Base-by-base conservation (phyloP, 2,888 invertebrate genomes). In the Rapana venosa region DNA sequence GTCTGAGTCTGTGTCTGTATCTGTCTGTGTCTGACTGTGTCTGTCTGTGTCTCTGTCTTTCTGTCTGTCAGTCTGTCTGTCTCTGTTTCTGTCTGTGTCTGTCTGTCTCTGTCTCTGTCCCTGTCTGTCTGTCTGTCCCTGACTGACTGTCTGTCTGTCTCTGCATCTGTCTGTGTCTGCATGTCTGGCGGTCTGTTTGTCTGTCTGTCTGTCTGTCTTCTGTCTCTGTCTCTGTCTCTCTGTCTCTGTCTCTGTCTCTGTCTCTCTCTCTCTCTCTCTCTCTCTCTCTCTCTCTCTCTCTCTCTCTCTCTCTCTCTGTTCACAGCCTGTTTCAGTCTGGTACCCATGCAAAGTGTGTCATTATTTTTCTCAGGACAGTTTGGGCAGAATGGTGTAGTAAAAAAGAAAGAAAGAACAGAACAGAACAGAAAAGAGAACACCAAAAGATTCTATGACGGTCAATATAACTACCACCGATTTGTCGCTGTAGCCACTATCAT, bases 211-310 rank as follows among this genome's bases (percentile, higher is more conserved):
- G n/a, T 32, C 79, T 79, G 32, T 79, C 79, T 32, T 79, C 79
- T 79, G 35, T 79, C 79, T 79, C 79, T 35, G 35, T 79, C 79
- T 79, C 32, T 79, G 6, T 79, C 35, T 79, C 79, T 79, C 79
- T 79, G 35, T 79, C 35, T 35, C 79, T 79, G 35, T 79, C 79
- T 35, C 35, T 35, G 2, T 79, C 79, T 35, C 35, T 32, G 22
- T 79, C 79, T 13, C 35, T 22, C 32, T 79, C 79, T 35, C 35
- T 35, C 32, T 79, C 79, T 26, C 79, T 36, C 13, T 56, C 88
- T 8, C 36, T 47, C 74, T 87, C 66, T 87, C 58, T 87, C 87
- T 32, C 66, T 70, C 84, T 66, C 70, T 66, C 61, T 66, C 70
- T 87, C 61, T 58, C 61, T 87, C 74, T 70, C 66, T 87, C 35